A percentile compares a stretch with the other conserved stretches of the same genome.
These are phyloP conservation scores for Dione vanillae DNA, from an alignment of 2,888 invertebrate genomes.

Conservation along the genomic window DNA sequence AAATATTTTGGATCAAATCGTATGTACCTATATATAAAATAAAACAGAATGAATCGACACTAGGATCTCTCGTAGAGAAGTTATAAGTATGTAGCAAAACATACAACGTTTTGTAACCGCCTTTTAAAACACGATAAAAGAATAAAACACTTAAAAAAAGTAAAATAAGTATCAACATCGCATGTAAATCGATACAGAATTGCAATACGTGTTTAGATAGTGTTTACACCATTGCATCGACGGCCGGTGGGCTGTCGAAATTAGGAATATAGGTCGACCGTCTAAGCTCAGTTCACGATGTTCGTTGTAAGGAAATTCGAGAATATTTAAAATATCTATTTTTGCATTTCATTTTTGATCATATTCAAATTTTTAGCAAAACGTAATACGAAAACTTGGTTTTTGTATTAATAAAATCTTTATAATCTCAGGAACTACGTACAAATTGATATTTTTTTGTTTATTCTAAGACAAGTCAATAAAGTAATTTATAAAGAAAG, in stretches of 20 bases:
- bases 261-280: conserved; percentile 65
- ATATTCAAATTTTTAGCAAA: no score
- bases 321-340: conserved; percentile 25
- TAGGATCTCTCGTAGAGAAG: no score
- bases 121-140: not conserved
- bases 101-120: not conserved
- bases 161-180: conserved; percentile 6
- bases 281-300: conserved; percentile 35
- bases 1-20: no score
- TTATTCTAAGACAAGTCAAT: no score
- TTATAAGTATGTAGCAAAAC: not conserved
- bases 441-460: no score
- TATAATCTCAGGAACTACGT: no score
- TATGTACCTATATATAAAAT: no score
- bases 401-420: no score
- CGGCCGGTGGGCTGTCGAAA: conserved; percentile 56
- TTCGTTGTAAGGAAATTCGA: conserved; percentile 34
- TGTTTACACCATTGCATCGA: conserved; percentile 50
- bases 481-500: no score
- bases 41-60: no score
- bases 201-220: conserved; percentile 30
- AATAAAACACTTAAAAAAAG: conserved; percentile 7
- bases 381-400: not conserved
- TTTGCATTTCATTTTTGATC: no score
- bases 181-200: conserved; percentile 27